Evolutionary conservation across 2,888 invertebrate species (phyloP), one percentile per base, ranked within the genome.

Genomic region (Lymantria dispar): DNA sequence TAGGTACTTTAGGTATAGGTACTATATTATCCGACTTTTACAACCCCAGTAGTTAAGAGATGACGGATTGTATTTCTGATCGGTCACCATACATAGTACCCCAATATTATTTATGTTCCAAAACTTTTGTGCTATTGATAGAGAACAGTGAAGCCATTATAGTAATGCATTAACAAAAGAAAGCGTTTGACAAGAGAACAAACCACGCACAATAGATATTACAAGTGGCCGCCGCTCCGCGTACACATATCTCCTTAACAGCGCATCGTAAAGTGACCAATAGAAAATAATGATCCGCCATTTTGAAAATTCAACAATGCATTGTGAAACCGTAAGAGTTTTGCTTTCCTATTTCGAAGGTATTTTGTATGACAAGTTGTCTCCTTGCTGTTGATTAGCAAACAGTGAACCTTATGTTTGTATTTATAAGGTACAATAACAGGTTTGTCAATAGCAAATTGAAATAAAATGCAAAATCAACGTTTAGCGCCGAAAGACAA

Each of bases 221-320:
- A 12, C 12, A 38, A 38, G 7, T n/a, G 38, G 11, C 38, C 7
- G n/a, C 38, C n/a, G n/a, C n/a, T 12, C 2, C n/a, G n/a, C 7
- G 11, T 7, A 38, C 11, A 38, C n/a, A n/a, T n/a, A 38, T 73
- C 52, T 50, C 7, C 50, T 47, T 66, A 68, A 68, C 54, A 52
- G 56, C 56, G 46, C 41, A 58, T 63, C 46, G 51, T 70, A 53
- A 67, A 63, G 52, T 64, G 66, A 70, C 63, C 52, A 70, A 74
- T 69, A 60, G 64, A 30, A 51, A 57, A 70, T 71, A 66, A 78
- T 78, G 76, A 75, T 65, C 50, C 55, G 61, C 67, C 68, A 64
- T 75, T 67, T 70, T 69, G 64, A 50, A 65, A 65, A 70, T 8
- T 30, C 37, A 56, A 63, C 65, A 68, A 68, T 68, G 60, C 56